Percentiles rank a stretch among this genome's conserved stretches.
Evolutionary conservation across 2,113 vertebrate species (phyloP).

Genomic region (Tragelaphus imberbis): DNA sequence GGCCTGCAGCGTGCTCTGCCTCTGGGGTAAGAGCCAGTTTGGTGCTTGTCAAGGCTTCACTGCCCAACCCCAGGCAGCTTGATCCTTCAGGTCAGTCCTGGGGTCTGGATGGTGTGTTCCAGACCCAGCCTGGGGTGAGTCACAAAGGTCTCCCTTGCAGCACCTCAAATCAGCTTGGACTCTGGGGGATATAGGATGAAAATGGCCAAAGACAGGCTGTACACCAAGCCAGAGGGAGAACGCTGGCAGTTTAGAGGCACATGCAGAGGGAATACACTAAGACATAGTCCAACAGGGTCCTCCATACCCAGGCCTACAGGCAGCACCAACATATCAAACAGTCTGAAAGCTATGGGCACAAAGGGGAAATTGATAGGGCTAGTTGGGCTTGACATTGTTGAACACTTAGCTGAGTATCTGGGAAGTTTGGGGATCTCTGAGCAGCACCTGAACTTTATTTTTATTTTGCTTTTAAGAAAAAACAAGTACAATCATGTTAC

Average conservation of each 20-base stretch:
- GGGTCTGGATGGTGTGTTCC: not conserved
- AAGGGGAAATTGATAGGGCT: not conserved
- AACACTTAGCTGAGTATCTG: not conserved
- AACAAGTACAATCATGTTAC: not conserved
- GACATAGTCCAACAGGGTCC: not conserved
- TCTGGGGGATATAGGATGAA: not conserved
- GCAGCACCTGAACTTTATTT: not conserved
- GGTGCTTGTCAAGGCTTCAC: not conserved
- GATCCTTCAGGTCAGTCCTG: not conserved
- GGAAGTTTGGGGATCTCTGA: not conserved
- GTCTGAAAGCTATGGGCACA: not conserved
- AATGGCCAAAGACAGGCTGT: not conserved
- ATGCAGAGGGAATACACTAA: too few relatives aligned
- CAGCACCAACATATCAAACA: not conserved
- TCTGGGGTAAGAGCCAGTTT: not conserved
- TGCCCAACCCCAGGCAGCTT: not conserved
- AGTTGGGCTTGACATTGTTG: not conserved
- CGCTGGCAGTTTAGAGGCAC: fast-evolving
- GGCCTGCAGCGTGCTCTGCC: not conserved
- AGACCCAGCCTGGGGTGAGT: not conserved
- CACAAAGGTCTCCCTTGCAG: not conserved
- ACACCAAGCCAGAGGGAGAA: not conserved
- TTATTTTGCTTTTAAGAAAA: not conserved
- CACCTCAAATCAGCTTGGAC: not conserved
- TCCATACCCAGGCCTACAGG: not conserved